Conservation (phyloP, 2,888 invertebrate genomes). For the Chloroclystis v-ata region DNA sequence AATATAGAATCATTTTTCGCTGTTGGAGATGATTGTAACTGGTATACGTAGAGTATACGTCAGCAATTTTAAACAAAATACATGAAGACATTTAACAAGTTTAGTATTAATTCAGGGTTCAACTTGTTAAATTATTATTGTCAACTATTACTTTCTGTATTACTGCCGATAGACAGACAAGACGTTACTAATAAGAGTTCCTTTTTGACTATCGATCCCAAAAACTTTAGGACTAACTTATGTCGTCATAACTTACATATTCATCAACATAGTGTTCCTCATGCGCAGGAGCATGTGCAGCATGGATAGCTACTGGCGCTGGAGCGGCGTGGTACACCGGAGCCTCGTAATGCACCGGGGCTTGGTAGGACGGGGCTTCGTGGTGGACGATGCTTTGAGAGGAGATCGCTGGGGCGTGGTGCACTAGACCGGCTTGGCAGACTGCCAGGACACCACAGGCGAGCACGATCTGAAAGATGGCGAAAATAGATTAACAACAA, state of each 20-base stretch:
- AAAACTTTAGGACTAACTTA: no score
- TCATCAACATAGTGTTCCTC: conserved; percentile 69
- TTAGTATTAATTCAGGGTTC: no score
- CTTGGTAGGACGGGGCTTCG: conserved; percentile 57
- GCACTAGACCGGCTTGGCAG: conserved; percentile 61
- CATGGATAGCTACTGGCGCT: not conserved
- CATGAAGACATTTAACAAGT: no score
- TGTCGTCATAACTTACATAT: conserved; percentile 70
- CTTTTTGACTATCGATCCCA: no score
- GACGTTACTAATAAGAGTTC: no score
- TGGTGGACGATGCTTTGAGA: conserved; percentile 70
- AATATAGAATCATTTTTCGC: no score
- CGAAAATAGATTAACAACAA: conserved; percentile 11
- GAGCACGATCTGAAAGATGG: conserved; percentile 47
- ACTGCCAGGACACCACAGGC: conserved; percentile 57
- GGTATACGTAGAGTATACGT: no score
- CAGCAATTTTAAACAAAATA: no score
- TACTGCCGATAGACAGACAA: no score
- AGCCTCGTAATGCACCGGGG: conserved; percentile 52
- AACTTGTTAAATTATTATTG: no score
- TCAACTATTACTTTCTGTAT: no score
- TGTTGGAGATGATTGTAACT: no score
- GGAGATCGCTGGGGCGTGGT: conserved; percentile 69
- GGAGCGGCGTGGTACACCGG: conserved; percentile 32
- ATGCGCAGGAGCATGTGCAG: conserved; percentile 23